Evolutionary conservation across 2,888 invertebrate species (phyloP).

Genomic region (Troides aeacus): DNA sequence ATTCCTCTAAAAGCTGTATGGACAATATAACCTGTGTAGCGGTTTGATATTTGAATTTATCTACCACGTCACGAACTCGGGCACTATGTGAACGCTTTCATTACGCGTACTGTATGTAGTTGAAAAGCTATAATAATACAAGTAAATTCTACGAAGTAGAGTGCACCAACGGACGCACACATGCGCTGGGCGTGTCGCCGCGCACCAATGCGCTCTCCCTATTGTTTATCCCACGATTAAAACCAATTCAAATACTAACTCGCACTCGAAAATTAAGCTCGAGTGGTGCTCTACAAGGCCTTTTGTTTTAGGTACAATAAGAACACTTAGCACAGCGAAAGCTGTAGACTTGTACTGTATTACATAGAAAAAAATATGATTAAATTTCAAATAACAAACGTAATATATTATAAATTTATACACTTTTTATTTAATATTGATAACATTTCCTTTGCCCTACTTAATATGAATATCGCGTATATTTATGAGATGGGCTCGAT

Average conservation of each 20-base stretch:
- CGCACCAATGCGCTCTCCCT: slow-evolving; percentile 63
- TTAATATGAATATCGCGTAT: neutral
- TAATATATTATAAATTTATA: neutral
- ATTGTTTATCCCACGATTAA: slow-evolving; percentile 80
- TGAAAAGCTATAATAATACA: slow-evolving; percentile 33
- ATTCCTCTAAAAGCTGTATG: slow-evolving; percentile 14
- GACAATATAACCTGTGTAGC: slow-evolving; percentile 17
- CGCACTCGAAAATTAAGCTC: slow-evolving; percentile 77
- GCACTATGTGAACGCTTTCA: slow-evolving; percentile 22
- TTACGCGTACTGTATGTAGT: slow-evolving; percentile 22
- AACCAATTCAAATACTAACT: slow-evolving; percentile 78
- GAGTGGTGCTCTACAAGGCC: slow-evolving; percentile 61
- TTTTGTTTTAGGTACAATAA: slow-evolving; percentile 77
- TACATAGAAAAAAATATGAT: neutral
- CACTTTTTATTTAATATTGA: neutral
- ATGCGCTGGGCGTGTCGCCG: slow-evolving; percentile 67
- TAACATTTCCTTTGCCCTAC: neutral
- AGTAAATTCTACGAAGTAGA: slow-evolving; percentile 32
- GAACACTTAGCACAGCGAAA: slow-evolving; percentile 52
- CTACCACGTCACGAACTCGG: slow-evolving; percentile 27
- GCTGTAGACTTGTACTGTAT: slow-evolving; percentile 41
- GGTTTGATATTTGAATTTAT: slow-evolving; percentile 30
- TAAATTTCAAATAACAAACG: neutral
- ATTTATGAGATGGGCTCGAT: neutral
- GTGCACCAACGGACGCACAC: slow-evolving; percentile 47